These are phyloP conservation scores for Alligator mississippiensis DNA, from an alignment of 2,113 vertebrate species.

Conservation along the genomic window DNA sequence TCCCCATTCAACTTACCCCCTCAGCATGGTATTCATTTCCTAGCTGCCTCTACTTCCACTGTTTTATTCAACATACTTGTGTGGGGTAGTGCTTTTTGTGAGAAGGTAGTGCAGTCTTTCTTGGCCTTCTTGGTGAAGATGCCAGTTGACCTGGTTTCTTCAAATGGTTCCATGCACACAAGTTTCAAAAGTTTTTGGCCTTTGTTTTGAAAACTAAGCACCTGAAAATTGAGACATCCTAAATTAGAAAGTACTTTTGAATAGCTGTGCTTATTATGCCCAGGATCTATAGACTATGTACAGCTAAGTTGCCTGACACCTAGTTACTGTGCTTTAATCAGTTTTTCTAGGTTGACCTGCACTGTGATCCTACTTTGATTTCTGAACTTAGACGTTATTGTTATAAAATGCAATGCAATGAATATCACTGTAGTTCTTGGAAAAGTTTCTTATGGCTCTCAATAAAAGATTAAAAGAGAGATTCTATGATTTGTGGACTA, in stretches of 20 bases:
- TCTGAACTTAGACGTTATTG: not conserved
- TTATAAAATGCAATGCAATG: not conserved
- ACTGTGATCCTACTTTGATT: not conserved
- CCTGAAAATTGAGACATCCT: rapidly evolving
- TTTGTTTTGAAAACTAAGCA: not conserved
- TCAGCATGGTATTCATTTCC: not conserved
- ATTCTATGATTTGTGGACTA: not conserved
- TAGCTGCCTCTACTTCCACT: not conserved
- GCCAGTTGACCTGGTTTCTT: not conserved
- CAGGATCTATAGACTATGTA: not conserved
- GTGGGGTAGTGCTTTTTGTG: not conserved
- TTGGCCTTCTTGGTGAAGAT: not conserved
- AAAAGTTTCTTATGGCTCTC: not conserved
- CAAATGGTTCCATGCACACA: not conserved
- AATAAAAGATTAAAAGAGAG: not conserved
- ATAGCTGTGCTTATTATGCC: not conserved
- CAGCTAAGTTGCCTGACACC: not conserved
- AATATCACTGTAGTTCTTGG: not conserved
- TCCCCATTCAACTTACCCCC: no score
- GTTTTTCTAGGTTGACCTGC: not conserved
- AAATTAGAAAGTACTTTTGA: not conserved
- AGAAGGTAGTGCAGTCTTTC: not conserved
- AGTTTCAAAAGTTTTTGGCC: not conserved
- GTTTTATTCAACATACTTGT: not conserved
- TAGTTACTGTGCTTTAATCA: not conserved